A percentile compares a stretch with the other conserved stretches of the same genome.
Evolutionary conservation across 2,113 vertebrate genomes (phyloP).

Genomic region (Lota lota): DNA sequence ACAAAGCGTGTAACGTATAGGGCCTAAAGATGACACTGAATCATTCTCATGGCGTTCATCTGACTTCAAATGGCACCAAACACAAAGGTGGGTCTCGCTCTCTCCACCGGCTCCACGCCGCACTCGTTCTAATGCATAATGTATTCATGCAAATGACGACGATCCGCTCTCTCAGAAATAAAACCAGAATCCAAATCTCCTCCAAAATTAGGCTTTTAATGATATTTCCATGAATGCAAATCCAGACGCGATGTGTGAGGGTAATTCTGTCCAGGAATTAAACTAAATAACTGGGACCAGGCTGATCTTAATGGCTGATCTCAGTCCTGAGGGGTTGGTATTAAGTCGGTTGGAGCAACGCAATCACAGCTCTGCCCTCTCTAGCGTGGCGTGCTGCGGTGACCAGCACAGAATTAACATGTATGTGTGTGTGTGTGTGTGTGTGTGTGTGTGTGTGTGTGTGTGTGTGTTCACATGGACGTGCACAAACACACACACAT

Average conservation of each 20-base stretch:
- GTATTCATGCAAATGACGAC: conserved; percentile 71
- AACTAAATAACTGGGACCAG: conserved; percentile 65
- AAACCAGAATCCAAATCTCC: conserved; percentile 70
- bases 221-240: conserved; percentile 77
- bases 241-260: conserved; percentile 58
- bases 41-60: conserved; percentile 32
- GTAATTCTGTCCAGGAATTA: conserved; percentile 74
- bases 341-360: conserved; percentile 63
- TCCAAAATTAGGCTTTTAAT: conserved; percentile 76
- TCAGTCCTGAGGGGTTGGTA: conserved; percentile 63
- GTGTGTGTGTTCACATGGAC: conserved; percentile 16
- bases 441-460: conserved; percentile 6
- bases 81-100: conserved; percentile 54
- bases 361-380: conserved; percentile 76
- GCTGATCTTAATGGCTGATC: conserved; percentile 82
- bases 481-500: conserved; percentile 28
- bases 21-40: conserved; percentile 36
- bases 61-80: conserved; percentile 27
- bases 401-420: conserved; percentile 73
- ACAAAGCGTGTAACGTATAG: conserved; percentile 43
- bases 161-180: conserved; percentile 63
- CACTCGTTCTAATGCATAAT: conserved; percentile 66
- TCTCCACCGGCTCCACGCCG: conserved; percentile 51
- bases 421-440: conserved; percentile 29
- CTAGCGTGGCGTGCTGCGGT: conserved; percentile 72